Evolutionary conservation across 2,113 vertebrate species (phyloP).

Genomic region (Rallus limicola): DNA sequence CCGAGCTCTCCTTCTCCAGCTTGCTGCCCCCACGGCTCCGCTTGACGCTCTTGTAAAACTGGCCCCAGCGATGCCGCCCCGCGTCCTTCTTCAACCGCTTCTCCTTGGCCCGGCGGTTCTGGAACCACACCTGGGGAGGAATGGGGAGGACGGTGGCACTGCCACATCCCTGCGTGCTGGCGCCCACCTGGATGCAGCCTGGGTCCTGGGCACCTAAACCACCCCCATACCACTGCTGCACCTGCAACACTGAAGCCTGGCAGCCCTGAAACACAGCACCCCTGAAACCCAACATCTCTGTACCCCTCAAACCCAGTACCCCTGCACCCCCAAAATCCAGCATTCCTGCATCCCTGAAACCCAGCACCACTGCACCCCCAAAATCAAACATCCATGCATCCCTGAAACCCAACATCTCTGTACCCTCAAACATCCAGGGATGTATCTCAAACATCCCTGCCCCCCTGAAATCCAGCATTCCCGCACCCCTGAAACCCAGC

Average conservation of each 20-base stretch:
- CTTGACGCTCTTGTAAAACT: slow-evolving; percentile 97
- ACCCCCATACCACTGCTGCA: no score
- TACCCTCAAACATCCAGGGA: neutral
- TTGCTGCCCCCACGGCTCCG: slow-evolving; percentile 86
- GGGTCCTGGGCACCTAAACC: no score
- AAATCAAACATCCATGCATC: neutral
- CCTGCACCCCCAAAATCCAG: neutral
- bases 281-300: neutral
- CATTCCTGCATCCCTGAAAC: no score
- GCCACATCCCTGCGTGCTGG: rapidly evolving
- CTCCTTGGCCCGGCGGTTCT: slow-evolving; percentile 96
- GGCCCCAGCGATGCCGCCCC: slow-evolving; percentile 95
- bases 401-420: neutral
- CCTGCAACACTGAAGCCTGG: neutral
- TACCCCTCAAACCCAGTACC: no score
- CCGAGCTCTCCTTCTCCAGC: slow-evolving; percentile 94
- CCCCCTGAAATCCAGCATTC: neutral
- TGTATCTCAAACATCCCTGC: no score
- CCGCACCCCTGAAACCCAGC: neutral
- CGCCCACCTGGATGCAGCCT: no score
- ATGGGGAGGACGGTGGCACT: neutral
- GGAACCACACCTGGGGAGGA: slow-evolving; percentile 93
- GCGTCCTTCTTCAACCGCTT: slow-evolving; percentile 98
- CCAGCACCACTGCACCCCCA: neutral
- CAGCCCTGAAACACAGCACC: neutral